Base-by-base conservation (phyloP, 2,888 invertebrate species). In the Sesia apiformis region DNA sequence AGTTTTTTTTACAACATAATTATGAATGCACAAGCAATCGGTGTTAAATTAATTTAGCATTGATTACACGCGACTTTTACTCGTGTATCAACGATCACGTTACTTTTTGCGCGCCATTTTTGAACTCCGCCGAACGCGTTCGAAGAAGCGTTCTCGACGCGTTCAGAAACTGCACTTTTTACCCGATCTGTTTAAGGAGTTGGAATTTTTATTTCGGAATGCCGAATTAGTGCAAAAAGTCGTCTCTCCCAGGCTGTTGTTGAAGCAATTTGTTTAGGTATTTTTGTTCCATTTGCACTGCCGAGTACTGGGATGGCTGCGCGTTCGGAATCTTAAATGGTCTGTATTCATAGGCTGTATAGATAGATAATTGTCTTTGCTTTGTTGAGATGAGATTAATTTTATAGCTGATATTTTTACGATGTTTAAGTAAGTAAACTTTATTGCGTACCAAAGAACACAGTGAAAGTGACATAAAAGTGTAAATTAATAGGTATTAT, bases 151-250 rank as follows among this genome's bases (percentile, higher is more conserved):
- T 62, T 60, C 46, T 54, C 66, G 57, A 56, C 60, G 64, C 66
- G 63, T 62, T 71, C 72, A 65, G 69, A 72, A 70, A 73, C 74
- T 70, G 67, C 66, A 65, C 65, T 84, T 85, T 83, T 84, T 81
- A 75, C 68, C 58, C 57, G 54, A 55, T 67, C 76, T 76, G 66
- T 75, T 74, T 81, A 86, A 78, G 85, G 87, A 82, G 82, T 74
- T 67, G 88, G 88, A 81, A 89, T 89, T 81, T 89, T 89, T 88
- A 89, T 89, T 88, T 87, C 84, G 89, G 89, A 80, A 89, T 89
- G 88, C 88, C 88, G 89, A 89, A 89, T 89, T 88, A 81, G 88
- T 85, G 81, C 89, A 89, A 89, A 89, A 89, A 89, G 76, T 70
- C 63, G 76, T 70, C 78, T 74, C 76, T 83, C 86, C 74, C 84